Percentiles rank a stretch among this genome's conserved stretches.
These are phyloP conservation scores for Trichomalopsis sarcophagae DNA, from an alignment of 1,140 invertebrate species.

Conservation along the genomic window DNA sequence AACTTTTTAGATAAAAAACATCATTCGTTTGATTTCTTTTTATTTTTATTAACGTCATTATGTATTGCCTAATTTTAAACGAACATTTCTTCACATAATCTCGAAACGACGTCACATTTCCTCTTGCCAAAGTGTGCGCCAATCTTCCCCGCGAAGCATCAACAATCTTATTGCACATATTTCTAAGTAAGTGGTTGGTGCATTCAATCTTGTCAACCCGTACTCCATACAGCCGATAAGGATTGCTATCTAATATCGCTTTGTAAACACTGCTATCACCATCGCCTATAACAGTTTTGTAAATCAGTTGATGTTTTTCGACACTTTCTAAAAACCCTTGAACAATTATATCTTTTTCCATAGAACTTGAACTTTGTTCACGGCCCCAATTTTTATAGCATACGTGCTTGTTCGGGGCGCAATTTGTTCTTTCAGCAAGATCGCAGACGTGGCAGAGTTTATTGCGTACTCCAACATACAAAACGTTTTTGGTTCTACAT, in stretches of 20 bases:
- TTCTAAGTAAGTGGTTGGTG: background rate
- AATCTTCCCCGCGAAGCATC: background rate
- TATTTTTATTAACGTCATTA: background rate
- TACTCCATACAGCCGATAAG: constrained; percentile 2
- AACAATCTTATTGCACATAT: background rate
- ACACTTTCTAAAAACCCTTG: background rate
- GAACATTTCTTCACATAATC: background rate
- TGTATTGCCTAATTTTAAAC: background rate
- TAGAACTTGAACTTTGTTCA: background rate
- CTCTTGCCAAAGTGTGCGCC: background rate
- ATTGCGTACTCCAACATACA: too few species aligned
- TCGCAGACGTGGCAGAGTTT: background rate
- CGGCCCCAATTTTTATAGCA: constrained; percentile 1
- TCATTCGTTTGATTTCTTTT: background rate
- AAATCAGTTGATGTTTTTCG: background rate
- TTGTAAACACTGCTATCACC: background rate
- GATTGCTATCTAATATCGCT: background rate
- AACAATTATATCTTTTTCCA: background rate
- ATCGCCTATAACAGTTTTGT: background rate
- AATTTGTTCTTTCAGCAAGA: background rate
- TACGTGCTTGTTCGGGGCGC: background rate
- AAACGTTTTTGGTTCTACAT: too few species aligned
- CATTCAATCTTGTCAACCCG: background rate
- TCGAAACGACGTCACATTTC: background rate
- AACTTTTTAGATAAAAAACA: too few species aligned